Evolutionary conservation across 2,113 vertebrate species (phyloP).

Genomic region (Malurus melanocephalus): DNA sequence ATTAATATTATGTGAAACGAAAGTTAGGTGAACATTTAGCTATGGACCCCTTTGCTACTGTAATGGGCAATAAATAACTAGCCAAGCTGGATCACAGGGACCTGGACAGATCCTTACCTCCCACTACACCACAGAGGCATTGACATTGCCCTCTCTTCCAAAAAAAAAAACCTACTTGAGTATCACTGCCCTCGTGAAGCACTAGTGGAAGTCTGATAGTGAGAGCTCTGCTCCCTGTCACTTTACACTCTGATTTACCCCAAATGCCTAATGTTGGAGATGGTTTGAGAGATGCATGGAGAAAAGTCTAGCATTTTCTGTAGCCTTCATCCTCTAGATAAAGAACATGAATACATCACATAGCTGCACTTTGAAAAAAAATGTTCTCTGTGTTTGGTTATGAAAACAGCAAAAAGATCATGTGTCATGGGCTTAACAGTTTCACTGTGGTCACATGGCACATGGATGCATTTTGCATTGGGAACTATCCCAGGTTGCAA

Average conservation of each 20-base stretch:
- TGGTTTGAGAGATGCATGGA: background rate
- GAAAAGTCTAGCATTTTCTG: background rate
- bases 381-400: background rate
- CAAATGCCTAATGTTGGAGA: background rate
- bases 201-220: background rate
- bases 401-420: background rate
- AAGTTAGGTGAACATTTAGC: background rate
- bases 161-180: background rate
- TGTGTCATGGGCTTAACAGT: background rate
- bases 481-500: background rate
- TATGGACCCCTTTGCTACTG: background rate
- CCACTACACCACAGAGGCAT: background rate
- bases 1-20: background rate
- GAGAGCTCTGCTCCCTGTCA: background rate
- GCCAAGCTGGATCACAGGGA: background rate
- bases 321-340: background rate
- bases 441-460: background rate
- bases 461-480: accelerated
- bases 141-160: background rate
- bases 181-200: background rate
- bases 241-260: background rate
- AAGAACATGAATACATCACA: background rate
- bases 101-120: background rate
- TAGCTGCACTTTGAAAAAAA: background rate
- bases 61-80: background rate